Base-by-base conservation (phyloP, 2,797 vertebrate species). In the Anisognathus igniventris region DNA sequence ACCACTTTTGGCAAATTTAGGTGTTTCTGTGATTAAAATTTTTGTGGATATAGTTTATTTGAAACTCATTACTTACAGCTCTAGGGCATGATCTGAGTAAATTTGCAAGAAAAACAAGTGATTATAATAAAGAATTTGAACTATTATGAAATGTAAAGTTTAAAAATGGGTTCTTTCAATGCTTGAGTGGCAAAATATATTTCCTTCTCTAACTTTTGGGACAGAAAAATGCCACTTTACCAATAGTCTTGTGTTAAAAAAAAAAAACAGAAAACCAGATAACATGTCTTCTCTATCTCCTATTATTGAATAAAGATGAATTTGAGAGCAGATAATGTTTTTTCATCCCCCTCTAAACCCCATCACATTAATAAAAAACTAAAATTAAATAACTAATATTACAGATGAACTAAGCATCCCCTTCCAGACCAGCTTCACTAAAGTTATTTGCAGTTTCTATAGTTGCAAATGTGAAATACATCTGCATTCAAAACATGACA, bases 41-140 rank as follows among this genome's bases (percentile, higher is more conserved):
- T 39, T 60, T 60, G 57, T 39, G 19, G 37, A 28, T 39, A 39
- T 14, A 7, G 6, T 48, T 89, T 45, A 60, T 93, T 76, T 79
- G 28, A 86, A 87, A 58, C 22, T 73, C 37, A 48, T 61, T 92
- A 48, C 62, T 89, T 82, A 75, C 9, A 67, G 21, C 27, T 70
- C 14, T 25, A 76, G 19, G 48, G 22, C 30, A 82, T 17, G 70
- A 79, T 85, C n/a, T 35, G 22, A 21, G 8, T 39, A n/a, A 71
- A 77, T 3, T 17, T 50, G 53, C 23, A 47, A 62, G 25, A 71
- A 71, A 76, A 74, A 62, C 5, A 28, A 33, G 7, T 33, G 1
- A 62, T 73, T 73, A 61, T 58, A 72, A 42, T 48, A 15, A 18
- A 24, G 11, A 51, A 42, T 57, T 67, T 60, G 4, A 57, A 33